These are phyloP conservation scores for Neoaliturus tenellus DNA, from an alignment of 2,888 invertebrate species.

Conservation along the genomic window DNA sequence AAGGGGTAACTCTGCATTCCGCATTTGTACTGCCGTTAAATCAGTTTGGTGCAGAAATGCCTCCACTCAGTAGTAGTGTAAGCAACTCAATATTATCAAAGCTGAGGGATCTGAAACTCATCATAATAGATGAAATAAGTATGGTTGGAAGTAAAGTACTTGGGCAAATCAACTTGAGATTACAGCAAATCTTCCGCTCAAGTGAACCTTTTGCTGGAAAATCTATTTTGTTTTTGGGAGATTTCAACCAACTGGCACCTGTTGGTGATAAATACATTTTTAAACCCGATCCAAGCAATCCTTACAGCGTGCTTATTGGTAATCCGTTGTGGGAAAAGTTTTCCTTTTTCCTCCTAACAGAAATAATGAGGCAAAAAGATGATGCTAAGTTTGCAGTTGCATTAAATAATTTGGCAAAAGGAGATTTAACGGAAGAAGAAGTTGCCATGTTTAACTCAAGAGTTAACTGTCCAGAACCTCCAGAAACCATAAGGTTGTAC, in stretches of 20 bases:
- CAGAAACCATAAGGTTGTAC: background rate
- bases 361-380: conserved; percentile 65
- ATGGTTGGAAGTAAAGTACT: conserved; percentile 61
- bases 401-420: conserved; percentile 56
- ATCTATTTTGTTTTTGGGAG: conserved; percentile 61
- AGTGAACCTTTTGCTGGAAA: conserved; percentile 57
- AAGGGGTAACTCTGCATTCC: conserved; percentile 62
- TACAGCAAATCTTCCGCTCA: conserved; percentile 54
- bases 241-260: conserved; percentile 65
- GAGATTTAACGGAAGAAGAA: conserved; percentile 33
- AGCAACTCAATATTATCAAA: conserved; percentile 58
- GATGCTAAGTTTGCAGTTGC: conserved; percentile 60
- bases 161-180: conserved; percentile 45
- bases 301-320: conserved; percentile 7
- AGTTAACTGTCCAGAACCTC: conserved; percentile 74
- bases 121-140: conserved; percentile 63
- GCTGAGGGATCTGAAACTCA: conserved; percentile 58
- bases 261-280: conserved; percentile 58
- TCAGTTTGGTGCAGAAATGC: conserved; percentile 55
- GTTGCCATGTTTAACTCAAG: background rate
- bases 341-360: conserved; percentile 58
- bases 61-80: conserved; percentile 39
- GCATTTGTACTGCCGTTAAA: conserved; percentile 60
- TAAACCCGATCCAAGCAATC: conserved; percentile 25
- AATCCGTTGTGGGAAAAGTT: conserved; percentile 61